Percentiles rank a stretch among this genome's conserved stretches.
Conservation (phyloP, 1,140 invertebrate species). For the Helicoverpa zea region DNA sequence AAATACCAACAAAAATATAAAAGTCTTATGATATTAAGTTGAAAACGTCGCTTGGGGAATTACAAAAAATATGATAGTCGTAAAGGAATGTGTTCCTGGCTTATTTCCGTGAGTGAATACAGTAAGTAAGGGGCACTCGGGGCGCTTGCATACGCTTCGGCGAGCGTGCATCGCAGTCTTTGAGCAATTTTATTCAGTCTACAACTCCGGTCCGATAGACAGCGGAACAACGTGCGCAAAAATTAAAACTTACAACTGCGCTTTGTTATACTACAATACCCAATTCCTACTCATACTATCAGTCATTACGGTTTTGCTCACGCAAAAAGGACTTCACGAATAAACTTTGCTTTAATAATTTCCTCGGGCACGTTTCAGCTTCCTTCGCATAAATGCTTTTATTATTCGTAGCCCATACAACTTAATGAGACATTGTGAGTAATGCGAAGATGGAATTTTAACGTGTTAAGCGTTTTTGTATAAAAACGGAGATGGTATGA, state of each 20-base stretch:
- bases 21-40: conserved; percentile 10
- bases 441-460: conserved; percentile 35
- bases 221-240: not conserved
- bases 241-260: conserved; percentile 27
- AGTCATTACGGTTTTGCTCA: conserved; percentile 1
- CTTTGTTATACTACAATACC: conserved; percentile 29
- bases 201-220: conserved; percentile 40
- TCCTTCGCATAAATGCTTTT: conserved; percentile 38
- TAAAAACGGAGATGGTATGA: conserved; percentile 15
- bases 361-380: conserved; percentile 25
- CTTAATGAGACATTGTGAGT: conserved; percentile 38
- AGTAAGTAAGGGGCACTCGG: conserved; percentile 50
- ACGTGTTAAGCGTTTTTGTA: conserved; percentile 16
- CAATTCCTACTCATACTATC: conserved; percentile 18
- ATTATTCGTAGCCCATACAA: conserved; percentile 40
- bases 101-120: conserved; percentile 41
- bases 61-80: conserved; percentile 21
- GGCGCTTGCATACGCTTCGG: conserved; percentile 41
- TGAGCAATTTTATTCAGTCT: conserved; percentile 53
- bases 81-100: conserved; percentile 39
- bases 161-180: conserved; percentile 47
- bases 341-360: conserved; percentile 46
- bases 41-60: conserved; percentile 10
- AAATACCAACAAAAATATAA: not conserved
- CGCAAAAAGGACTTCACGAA: conserved; percentile 33